Evolutionary conservation across 2,113 vertebrate genomes (phyloP), one percentile per base, ranked within the genome.

Genomic region (Trematomus loennbergii): DNA sequence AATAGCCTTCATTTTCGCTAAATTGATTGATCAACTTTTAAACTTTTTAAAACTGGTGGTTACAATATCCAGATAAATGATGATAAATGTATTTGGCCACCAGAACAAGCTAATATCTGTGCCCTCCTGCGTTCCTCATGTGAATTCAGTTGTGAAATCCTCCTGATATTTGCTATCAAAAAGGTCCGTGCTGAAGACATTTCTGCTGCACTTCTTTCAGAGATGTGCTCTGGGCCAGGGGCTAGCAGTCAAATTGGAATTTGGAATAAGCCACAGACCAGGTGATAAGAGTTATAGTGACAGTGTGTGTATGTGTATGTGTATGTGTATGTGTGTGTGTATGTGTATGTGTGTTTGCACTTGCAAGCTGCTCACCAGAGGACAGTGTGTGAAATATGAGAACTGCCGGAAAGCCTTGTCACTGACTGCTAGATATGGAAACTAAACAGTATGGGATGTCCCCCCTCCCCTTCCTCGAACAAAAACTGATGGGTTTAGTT

Each of bases 371-470:
- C 54, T 82, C 81, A 89, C 74, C 80, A 89, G 82, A 88, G 79
- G 73, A 80, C 76, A 5, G 70, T 67, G 68, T 79, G 63, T 82
- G 67, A 57, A 75, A 85, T 84, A 91, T 67, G 72, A 87, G 22
- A 84, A 71, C 65, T 67, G 79, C 75, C 49, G 49, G 78, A 79
- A 81, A 84, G 72, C 79, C 84, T 81, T 50, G 84, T 88, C 87
- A 83, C 88, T 63, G 78, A 85, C 86, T 80, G 78, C 75, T 83
- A 87, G 86, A 92, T 87, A 90, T 75, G 82, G 77, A 85, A 75
- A 90, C 76, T 66, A 62, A 90, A 90, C 89, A 91, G 91, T 75
- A 89, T 91, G 90, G 75, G 84, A 83, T 22, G 33, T 72, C 83
- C 49, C 74, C 58, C 55, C 69, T 40, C 13, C 52, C 9, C 50